Percentiles rank a stretch among this genome's conserved stretches.
phyloP scores from a whole-genome alignment of 2,113 vertebrate genomes.

The Dendropsophus ebraccatus region DNA sequence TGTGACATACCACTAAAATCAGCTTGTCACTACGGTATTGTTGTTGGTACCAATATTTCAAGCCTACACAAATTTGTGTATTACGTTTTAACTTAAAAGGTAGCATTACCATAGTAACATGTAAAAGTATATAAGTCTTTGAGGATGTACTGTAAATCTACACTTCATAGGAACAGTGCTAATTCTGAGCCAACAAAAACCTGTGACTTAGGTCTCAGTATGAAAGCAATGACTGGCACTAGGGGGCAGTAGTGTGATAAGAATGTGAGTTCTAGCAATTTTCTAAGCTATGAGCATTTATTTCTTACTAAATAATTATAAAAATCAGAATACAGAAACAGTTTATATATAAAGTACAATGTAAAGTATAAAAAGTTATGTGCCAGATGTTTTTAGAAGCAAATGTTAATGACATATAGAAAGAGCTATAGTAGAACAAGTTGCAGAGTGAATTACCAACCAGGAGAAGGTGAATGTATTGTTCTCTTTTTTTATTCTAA shows the following conservation, averaged over 20 bases:
- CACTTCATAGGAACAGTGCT: neutral
- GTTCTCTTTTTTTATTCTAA: slow-evolving; percentile 33
- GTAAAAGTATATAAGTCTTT: neutral
- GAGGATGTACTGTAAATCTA: too few species aligned
- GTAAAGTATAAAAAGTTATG: neutral
- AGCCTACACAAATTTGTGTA: too few species aligned
- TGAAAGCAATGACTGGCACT: neutral
- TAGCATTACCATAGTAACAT: neutral
- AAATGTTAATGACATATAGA: neutral
- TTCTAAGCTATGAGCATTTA: neutral
- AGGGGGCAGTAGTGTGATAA: slow-evolving; percentile 44
- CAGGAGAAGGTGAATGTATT: neutral
- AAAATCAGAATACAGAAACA: neutral
- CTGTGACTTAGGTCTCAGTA: neutral
- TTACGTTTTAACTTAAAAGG: too few species aligned
- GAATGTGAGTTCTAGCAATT: neutral
- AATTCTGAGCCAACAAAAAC: neutral
- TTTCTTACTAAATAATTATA: neutral
- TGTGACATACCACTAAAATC: too few species aligned
- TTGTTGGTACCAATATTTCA: too few species aligned
- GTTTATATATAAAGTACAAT: neutral
- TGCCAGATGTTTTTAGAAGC: neutral
- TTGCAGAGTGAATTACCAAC: neutral
- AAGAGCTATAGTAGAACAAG: slow-evolving; percentile 1
- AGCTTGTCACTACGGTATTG: too few species aligned